These are phyloP conservation scores for Zygogramma bicolorata DNA, from an alignment of 2,888 invertebrate genomes.

Conservation along the genomic window DNA sequence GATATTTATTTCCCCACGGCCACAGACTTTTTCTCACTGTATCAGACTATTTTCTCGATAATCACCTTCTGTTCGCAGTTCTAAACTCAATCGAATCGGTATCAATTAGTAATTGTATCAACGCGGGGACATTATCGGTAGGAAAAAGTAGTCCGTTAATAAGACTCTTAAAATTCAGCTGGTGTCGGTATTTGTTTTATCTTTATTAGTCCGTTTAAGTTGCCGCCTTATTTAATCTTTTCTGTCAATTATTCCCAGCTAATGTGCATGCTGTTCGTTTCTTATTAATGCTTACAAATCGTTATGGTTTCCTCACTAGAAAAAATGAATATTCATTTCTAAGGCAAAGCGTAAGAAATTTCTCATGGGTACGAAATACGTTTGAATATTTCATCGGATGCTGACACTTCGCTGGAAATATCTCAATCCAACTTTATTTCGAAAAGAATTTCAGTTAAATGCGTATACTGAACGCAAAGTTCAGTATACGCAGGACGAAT, in stretches of 20 bases:
- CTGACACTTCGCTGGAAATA: not conserved
- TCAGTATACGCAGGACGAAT: no score
- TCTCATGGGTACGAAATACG: not conserved
- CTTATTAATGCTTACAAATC: constrained; percentile 51
- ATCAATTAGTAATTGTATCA: constrained; percentile 60
- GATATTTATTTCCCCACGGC: no score
- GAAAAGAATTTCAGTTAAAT: no score
- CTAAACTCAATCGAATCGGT: constrained; percentile 50
- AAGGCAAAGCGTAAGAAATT: not conserved
- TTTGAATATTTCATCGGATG: not conserved
- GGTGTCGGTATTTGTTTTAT: constrained; percentile 57
- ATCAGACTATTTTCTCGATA: constrained; percentile 43
- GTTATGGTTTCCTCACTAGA: constrained; percentile 24
- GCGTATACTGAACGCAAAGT: no score
- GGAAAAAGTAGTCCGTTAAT: constrained; percentile 54
- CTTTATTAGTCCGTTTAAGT: constrained; percentile 56
- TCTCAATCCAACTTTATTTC: not conserved
- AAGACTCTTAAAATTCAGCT: constrained; percentile 58
- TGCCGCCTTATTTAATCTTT: constrained; percentile 54
- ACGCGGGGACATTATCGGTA: constrained; percentile 54
- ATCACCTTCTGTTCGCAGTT: constrained; percentile 43
- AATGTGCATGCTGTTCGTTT: constrained; percentile 49
- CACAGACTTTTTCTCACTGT: not conserved
- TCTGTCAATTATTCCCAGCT: constrained; percentile 53
- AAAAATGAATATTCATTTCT: constrained; percentile 11